Percentiles rank a stretch among this genome's conserved stretches.
These are phyloP conservation scores for Lochmaea capreae DNA, from an alignment of 2,888 invertebrate species.

Conservation along the genomic window DNA sequence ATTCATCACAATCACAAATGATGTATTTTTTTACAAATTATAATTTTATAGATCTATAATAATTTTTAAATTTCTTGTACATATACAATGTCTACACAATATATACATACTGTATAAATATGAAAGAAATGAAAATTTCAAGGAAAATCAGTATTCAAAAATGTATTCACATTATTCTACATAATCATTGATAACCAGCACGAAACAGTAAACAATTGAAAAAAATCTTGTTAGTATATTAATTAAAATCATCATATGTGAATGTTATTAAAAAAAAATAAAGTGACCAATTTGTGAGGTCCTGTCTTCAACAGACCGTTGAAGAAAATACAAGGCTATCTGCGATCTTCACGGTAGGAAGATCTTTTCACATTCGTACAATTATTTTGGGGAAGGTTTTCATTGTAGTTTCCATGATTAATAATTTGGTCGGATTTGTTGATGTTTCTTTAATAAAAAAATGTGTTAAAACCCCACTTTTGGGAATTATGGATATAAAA, in stretches of 20 bases:
- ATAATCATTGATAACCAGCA: background rate
- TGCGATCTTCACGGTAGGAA: slow-evolving; percentile 62
- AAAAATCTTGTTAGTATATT: slow-evolving; percentile 5
- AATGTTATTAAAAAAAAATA: slow-evolving; percentile 37
- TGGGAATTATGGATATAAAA: slow-evolving; percentile 53
- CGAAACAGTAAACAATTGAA: slow-evolving; percentile 18
- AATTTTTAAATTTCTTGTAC: no score
- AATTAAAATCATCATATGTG: slow-evolving; percentile 12
- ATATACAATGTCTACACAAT: no score
- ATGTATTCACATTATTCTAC: background rate
- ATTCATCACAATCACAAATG: no score
- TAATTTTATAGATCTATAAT: no score
- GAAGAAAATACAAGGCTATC: slow-evolving; percentile 62
- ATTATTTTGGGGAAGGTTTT: slow-evolving; percentile 48
- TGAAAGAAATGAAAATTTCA: no score
- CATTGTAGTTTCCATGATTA: slow-evolving; percentile 48
- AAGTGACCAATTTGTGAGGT: slow-evolving; percentile 43
- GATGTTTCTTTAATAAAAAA: slow-evolving; percentile 55
- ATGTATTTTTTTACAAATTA: no score
- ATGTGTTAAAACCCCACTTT: slow-evolving; percentile 52
- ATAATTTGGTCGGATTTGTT: slow-evolving; percentile 50
- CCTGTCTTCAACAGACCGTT: slow-evolving; percentile 58
- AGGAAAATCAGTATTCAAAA: background rate
- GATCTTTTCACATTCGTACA: slow-evolving; percentile 57
- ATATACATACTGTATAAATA: no score